A percentile compares a stretch with the other conserved stretches of the same genome.
phyloP scores from a whole-genome alignment of 2,888 invertebrate genomes.

The Antheraea yamamai region DNA sequence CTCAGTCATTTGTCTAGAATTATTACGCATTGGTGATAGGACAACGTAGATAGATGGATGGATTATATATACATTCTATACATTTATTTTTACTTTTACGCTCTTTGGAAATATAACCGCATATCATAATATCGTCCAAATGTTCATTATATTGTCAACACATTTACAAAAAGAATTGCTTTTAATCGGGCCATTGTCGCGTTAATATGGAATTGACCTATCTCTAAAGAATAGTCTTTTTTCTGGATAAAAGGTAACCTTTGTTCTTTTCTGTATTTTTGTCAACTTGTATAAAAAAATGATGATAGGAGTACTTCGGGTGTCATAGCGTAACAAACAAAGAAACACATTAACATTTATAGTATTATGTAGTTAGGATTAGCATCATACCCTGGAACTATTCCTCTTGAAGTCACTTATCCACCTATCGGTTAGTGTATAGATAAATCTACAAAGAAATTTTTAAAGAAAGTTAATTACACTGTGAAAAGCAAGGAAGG shows the following conservation, averaged over 20 bases:
- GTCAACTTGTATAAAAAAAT: not conserved
- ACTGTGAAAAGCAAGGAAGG: not conserved
- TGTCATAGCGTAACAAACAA: not conserved
- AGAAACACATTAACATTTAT: not conserved
- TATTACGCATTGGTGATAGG: not conserved
- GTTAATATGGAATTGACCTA: too few species aligned
- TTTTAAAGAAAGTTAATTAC: not conserved
- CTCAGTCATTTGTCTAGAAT: not conserved
- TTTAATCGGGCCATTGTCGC: too few species aligned
- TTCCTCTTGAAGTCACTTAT: slow-evolving; percentile 26
- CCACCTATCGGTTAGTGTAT: slow-evolving; percentile 57
- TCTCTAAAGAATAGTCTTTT: too few species aligned
- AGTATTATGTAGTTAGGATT: not conserved
- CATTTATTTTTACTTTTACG: not conserved
- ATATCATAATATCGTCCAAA: too few species aligned
- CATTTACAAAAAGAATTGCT: too few species aligned
- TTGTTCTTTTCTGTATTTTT: too few species aligned
- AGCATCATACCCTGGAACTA: slow-evolving; percentile 27
- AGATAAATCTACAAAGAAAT: slow-evolving; percentile 46
- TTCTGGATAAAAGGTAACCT: too few species aligned
- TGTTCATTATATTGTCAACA: too few species aligned
- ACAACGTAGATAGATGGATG: not conserved
- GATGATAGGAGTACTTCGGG: too few species aligned
- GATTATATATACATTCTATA: not conserved
- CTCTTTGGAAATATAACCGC: too few species aligned